Percentiles rank a stretch among this genome's conserved stretches.
These are phyloP conservation scores for Boloria selene DNA, from an alignment of 2,888 invertebrate genomes.

Conservation along the genomic window DNA sequence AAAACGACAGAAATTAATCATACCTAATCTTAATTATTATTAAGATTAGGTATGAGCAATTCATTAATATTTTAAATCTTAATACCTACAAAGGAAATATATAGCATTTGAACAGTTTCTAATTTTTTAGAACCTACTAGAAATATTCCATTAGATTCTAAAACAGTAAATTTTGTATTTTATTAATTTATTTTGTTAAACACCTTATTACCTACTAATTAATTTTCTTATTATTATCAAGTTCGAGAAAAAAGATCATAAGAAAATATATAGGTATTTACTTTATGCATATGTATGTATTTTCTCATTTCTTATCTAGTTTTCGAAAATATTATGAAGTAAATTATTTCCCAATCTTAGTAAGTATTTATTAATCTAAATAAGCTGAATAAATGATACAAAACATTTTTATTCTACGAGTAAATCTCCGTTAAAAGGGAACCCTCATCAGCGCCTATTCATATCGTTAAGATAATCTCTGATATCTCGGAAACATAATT, in stretches of 20 bases:
- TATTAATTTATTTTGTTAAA: no score
- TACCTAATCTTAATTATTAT: no score
- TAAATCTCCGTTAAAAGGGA: slow-evolving; percentile 8
- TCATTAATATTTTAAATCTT: no score
- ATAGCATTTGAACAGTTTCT: no score
- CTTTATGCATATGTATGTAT: background rate
- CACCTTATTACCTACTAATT: background rate
- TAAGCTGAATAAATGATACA: background rate
- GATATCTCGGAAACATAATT: slow-evolving; percentile 40
- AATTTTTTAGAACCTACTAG: no score
- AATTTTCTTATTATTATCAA: background rate
- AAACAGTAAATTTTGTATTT: no score
- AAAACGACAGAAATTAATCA: no score
- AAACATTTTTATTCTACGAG: slow-evolving; percentile 15
- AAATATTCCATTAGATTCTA: no score
- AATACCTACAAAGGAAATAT: no score
- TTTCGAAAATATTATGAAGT: background rate
- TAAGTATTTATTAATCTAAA: background rate
- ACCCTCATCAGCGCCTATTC: slow-evolving; percentile 19
- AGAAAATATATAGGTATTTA: no score
- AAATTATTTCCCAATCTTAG: background rate
- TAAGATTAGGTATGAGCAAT: no score
- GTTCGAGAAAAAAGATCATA: background rate
- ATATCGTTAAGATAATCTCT: slow-evolving; percentile 33
- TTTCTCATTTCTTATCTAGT: background rate